Evolutionary conservation across 2,797 vertebrate genomes (phyloP), one percentile per base, ranked within the genome.

Genomic region (Rhabdomys pumilio): DNA sequence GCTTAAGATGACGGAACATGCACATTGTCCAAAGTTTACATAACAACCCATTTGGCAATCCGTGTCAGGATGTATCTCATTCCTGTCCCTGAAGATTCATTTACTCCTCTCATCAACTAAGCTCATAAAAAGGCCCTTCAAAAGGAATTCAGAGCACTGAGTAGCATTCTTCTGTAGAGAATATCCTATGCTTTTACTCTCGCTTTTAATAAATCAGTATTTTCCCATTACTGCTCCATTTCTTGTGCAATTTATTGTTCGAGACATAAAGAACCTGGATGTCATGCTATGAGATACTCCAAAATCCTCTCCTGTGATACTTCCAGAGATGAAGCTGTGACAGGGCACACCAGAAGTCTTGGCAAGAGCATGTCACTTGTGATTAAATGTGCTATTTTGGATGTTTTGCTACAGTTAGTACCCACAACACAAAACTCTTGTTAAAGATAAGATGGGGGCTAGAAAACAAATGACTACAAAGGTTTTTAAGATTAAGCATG

Each of bases 391-490:
- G 55, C 50, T n/a, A 50, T 75, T n/a, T n/a, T 61, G 57, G 11
- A 31, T 53, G 31, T 50, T 89, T 79, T 55, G 24, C 17, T 63
- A 9, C 1, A 31, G 31, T 41, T 72, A 47, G 31, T 65, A 63
- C 14, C 61, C 6, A 14, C 57, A 89, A 17, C 31, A 44, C 19
- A 69, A 12, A 19, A 50, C 29, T 80, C 50, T 76, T 80, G 6
- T 63, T 67, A 72, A 89, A 67, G 44, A 63, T 84, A 91, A 81
- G 15, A 61, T 55, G 9, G 47, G 10, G 63, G 63, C 24, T 50
- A 76, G 80, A 47, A 95, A 92, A 81, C 20, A 65, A 75, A 94
- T 61, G 69, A 63, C 38, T 86, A 26, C 17, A 38, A 88, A 93
- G 65, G 3, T 67, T 92, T 38, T 90, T 61, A 12, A 47, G 34